A percentile compares a stretch with the other conserved stretches of the same genome.
These are phyloP conservation scores for Eulemur albifrons DNA, from an alignment of 2,797 vertebrate species.

Conservation along the genomic window DNA sequence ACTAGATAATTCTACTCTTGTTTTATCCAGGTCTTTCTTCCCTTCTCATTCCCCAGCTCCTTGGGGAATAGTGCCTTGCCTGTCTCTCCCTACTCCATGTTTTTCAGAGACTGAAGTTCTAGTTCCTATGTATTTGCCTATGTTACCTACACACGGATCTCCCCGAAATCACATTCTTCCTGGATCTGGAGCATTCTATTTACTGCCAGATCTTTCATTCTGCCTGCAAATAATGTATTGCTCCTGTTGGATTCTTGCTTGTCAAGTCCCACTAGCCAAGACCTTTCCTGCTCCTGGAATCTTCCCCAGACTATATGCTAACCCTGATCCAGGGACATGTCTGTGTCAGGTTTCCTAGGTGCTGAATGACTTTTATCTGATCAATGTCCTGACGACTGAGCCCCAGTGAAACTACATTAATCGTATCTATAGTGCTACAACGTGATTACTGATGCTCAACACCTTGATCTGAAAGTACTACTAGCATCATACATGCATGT, in stretches of 20 bases:
- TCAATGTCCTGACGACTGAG: not conserved
- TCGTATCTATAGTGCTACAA: not conserved
- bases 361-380: not conserved
- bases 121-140: not conserved
- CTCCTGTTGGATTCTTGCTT: not conserved
- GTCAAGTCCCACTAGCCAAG: not conserved
- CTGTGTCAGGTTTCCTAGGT: not conserved
- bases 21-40: not conserved
- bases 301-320: not conserved
- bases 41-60: not conserved
- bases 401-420: not conserved
- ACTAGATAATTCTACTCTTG: not conserved
- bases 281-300: not conserved
- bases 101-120: not conserved
- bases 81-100: not conserved
- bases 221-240: not conserved
- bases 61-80: not conserved
- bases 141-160: not conserved
- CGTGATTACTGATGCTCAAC: not conserved
- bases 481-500: not conserved
- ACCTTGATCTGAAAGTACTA: not conserved
- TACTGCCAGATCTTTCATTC: not conserved
- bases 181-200: not conserved
- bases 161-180: not conserved
- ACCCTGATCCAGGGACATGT: not conserved